These are phyloP conservation scores for Probosciger aterrimus DNA, from an alignment of 2,113 vertebrate genomes.

Conservation along the genomic window DNA sequence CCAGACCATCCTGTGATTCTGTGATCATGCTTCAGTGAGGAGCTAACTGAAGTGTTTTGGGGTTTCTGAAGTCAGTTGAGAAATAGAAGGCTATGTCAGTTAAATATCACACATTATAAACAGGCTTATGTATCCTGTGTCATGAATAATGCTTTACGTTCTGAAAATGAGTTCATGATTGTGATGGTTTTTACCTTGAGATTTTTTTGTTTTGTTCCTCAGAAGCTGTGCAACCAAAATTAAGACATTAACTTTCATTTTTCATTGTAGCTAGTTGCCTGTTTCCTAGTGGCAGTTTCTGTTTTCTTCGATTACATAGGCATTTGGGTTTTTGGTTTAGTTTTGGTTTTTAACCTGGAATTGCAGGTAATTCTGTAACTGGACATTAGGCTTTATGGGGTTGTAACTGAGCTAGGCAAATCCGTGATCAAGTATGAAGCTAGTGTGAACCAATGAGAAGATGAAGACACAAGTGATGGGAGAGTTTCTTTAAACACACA, in stretches of 20 bases:
- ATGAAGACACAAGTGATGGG: neutral
- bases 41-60: neutral
- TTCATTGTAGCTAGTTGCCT: neutral
- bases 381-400: neutral
- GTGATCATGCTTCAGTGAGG: neutral
- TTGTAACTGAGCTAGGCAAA: neutral
- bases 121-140: fast-evolving
- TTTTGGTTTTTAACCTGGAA: neutral
- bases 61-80: neutral
- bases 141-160: neutral
- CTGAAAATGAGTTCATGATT: neutral
- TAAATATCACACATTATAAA: neutral
- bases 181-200: neutral
- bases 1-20: neutral
- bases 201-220: neutral
- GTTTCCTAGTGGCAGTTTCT: neutral
- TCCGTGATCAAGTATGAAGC: neutral
- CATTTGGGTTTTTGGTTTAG: fast-evolving
- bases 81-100: neutral
- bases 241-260: neutral
- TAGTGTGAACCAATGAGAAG: neutral
- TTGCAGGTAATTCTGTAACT: neutral
- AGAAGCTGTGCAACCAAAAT: neutral
- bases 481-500: neutral
- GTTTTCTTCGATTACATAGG: neutral